A percentile compares a stretch with the other conserved stretches of the same genome.
Evolutionary conservation across 2,797 vertebrate species (phyloP).

Genomic region (Melopsittacus undulatus): DNA sequence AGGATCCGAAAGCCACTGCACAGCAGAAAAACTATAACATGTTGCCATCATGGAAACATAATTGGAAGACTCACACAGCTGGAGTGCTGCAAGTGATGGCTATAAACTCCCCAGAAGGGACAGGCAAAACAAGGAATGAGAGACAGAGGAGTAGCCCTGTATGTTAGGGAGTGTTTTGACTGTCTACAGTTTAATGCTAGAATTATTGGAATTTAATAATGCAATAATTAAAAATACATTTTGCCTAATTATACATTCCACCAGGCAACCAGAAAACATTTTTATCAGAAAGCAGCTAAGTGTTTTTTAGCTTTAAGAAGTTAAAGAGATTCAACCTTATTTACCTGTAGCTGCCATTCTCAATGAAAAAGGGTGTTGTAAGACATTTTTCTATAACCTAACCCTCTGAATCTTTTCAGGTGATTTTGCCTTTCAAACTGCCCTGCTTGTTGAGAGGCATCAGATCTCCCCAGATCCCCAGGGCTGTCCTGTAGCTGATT

Average conservation of each 20-base stretch:
- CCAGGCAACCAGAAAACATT: neutral
- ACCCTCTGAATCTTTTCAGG: neutral
- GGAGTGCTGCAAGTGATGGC: neutral
- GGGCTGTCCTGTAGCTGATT: neutral
- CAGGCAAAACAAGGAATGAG: neutral
- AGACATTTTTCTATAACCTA: neutral
- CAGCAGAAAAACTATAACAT: neutral
- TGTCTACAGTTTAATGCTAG: neutral
- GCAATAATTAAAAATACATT: neutral
- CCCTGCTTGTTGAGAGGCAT: too few relatives aligned
- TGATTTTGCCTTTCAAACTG: neutral
- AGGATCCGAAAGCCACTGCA: neutral
- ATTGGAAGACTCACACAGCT: neutral
- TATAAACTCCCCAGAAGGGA: neutral
- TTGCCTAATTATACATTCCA: neutral
- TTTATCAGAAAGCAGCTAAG: neutral
- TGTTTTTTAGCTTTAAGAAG: neutral
- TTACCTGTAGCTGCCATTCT: neutral
- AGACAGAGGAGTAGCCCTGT: neutral
- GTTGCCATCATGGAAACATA: neutral
- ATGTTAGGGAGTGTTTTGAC: neutral
- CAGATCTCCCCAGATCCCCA: neutral
- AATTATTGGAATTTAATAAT: neutral
- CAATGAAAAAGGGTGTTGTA: neutral
- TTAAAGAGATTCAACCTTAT: neutral